A percentile compares a stretch with the other conserved stretches of the same genome.
These are phyloP conservation scores for Grammomys dolichurus DNA, from an alignment of 2,113 vertebrate genomes.

Conservation along the genomic window DNA sequence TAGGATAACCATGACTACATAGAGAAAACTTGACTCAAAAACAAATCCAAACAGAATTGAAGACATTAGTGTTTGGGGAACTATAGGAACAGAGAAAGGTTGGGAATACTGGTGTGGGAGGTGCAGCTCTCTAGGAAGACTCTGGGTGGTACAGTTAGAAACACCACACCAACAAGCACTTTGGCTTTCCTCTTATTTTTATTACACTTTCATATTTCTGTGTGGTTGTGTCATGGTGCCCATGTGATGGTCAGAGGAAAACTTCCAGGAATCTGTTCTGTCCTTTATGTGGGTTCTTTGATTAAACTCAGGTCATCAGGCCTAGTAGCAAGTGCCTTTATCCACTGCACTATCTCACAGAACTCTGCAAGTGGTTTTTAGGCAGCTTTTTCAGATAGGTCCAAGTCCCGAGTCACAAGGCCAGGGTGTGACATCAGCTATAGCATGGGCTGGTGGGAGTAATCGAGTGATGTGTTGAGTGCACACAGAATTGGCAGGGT, in stretches of 20 bases:
- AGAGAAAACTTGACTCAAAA: neutral
- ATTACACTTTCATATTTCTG: neutral
- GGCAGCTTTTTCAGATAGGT: neutral
- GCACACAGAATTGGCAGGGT: conserved; percentile 42
- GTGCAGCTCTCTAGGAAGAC: neutral
- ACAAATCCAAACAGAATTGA: neutral
- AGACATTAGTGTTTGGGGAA: neutral
- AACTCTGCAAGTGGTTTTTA: neutral
- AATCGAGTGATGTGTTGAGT: conserved; percentile 69
- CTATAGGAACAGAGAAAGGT: neutral
- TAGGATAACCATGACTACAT: neutral
- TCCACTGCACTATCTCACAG: too few species aligned
- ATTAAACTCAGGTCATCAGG: neutral
- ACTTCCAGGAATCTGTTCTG: neutral
- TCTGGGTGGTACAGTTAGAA: neutral
- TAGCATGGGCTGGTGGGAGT: neutral
- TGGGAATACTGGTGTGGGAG: neutral
- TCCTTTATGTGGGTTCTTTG: neutral
- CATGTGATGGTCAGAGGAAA: neutral
- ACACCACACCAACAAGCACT: neutral
- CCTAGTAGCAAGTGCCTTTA: neutral
- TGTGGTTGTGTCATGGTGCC: neutral
- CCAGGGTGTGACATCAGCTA: neutral
- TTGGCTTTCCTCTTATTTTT: neutral
- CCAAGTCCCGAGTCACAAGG: neutral